Conservation (phyloP, 1,140 invertebrate species). For the Asbolus verrucosus region DNA sequence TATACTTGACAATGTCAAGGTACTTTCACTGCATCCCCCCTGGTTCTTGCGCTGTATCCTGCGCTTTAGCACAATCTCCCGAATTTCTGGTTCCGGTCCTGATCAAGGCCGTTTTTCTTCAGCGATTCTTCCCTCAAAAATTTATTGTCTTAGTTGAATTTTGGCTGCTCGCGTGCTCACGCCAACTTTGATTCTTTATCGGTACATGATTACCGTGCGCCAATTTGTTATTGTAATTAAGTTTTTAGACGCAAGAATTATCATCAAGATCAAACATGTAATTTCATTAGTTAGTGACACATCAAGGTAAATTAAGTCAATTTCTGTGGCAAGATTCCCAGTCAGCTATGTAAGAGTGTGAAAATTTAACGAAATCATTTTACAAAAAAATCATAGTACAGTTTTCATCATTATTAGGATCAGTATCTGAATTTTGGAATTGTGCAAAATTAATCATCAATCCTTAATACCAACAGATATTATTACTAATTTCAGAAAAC, state of each 20-base stretch:
- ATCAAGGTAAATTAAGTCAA: background rate
- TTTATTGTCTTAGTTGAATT: background rate
- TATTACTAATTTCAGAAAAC: no score
- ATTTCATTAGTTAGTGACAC: background rate
- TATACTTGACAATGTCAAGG: slow-evolving; percentile 37
- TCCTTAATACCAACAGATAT: no score
- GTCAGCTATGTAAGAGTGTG: no score
- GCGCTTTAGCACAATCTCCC: slow-evolving; percentile 4
- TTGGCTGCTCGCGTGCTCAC: background rate
- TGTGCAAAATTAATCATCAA: no score
- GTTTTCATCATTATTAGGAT: no score
- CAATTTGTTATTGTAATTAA: background rate
- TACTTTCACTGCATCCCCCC: slow-evolving; percentile 43
- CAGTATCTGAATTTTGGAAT: no score
- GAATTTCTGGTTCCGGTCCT: slow-evolving; percentile 32
- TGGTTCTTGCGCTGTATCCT: slow-evolving; percentile 5
- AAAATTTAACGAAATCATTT: no score
- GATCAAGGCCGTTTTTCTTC: background rate
- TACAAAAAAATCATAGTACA: no score
- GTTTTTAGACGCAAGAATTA: background rate
- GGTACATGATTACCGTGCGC: background rate
- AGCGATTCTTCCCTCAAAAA: background rate
- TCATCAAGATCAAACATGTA: background rate
- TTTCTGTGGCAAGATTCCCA: background rate
- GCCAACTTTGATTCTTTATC: background rate